A percentile compares a stretch with the other conserved stretches of the same genome.
These are phyloP conservation scores for Trichopria drosophilae DNA, from an alignment of 2,888 invertebrate species.

Conservation along the genomic window DNA sequence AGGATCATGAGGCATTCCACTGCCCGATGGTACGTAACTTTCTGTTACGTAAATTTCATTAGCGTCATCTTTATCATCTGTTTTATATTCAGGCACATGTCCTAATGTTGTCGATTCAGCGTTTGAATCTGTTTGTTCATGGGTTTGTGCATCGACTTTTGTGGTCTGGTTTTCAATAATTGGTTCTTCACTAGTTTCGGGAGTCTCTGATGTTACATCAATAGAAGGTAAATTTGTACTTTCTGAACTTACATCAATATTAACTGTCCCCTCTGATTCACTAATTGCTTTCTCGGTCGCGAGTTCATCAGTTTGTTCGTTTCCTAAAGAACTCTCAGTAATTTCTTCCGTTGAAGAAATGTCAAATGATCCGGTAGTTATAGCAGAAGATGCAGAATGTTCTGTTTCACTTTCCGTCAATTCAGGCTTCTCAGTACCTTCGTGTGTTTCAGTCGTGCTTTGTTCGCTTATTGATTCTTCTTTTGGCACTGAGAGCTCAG, in stretches of 20 bases:
- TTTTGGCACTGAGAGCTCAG: conserved; percentile 17
- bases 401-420: neutral
- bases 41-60: conserved; percentile 41
- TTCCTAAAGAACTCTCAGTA: conserved; percentile 2
- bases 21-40: conserved; percentile 36
- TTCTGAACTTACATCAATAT: neutral
- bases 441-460: too few relatives aligned
- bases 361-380: neutral
- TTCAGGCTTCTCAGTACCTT: conserved; percentile 13
- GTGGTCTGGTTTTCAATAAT: conserved; percentile 3
- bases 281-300: neutral
- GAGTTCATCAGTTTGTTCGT: neutral
- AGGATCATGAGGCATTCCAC: conserved; percentile 38
- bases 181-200: neutral
- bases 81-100: conserved; percentile 46
- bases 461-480: conserved; percentile 30
- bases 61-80: conserved; percentile 47
- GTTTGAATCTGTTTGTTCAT: conserved; percentile 14
- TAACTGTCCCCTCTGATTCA: neutral
- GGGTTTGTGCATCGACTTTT: conserved; percentile 2
- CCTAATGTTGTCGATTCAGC: conserved; percentile 32
- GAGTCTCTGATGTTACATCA: neutral
- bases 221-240: neutral
- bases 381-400: neutral
- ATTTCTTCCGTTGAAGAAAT: conserved; percentile 4